Percentiles rank a stretch among this genome's conserved stretches.
These are phyloP conservation scores for Megaceryle maxima DNA, from an alignment of 2,113 vertebrate species.

Conservation along the genomic window DNA sequence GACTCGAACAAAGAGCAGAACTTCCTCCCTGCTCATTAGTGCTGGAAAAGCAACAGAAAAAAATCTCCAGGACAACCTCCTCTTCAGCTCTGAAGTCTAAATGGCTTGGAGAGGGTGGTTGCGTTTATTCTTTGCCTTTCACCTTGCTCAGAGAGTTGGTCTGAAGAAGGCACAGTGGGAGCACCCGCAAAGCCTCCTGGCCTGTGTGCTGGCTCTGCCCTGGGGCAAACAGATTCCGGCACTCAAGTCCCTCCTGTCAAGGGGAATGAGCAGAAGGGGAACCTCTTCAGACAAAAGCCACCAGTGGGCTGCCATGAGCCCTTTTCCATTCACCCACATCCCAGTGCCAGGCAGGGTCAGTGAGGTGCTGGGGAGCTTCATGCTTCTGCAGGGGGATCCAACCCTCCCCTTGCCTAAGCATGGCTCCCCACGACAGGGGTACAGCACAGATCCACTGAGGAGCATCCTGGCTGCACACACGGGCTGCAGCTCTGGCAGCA, in stretches of 20 bases:
- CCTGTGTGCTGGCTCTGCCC: neutral
- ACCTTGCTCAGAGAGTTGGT: neutral
- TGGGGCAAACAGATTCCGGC: neutral
- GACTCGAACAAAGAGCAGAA: conserved; percentile 39
- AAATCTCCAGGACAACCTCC: conserved; percentile 54
- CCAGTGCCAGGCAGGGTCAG: fast-evolving
- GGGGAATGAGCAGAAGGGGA: too few relatives aligned
- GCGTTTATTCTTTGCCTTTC: neutral
- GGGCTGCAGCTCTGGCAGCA: neutral
- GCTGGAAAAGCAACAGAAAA: conserved; percentile 36
- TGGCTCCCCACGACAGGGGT: fast-evolving
- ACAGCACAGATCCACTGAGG: neutral
- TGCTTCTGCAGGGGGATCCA: neutral
- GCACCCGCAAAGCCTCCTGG: neutral
- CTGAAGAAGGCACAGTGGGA: neutral
- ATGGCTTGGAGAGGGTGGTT: neutral
- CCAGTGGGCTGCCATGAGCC: neutral
- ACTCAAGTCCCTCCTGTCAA: neutral
- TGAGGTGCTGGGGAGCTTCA: neutral
- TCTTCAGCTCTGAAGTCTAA: conserved; percentile 45
- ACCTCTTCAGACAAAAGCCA: fast-evolving
- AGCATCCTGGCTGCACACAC: neutral
- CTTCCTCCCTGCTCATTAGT: conserved; percentile 55
- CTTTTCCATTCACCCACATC: fast-evolving
- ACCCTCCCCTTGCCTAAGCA: fast-evolving